A percentile compares a stretch with the other conserved stretches of the same genome.
Evolutionary conservation across 2,113 vertebrate genomes (phyloP).

Genomic region (Cheilinus undulatus): DNA sequence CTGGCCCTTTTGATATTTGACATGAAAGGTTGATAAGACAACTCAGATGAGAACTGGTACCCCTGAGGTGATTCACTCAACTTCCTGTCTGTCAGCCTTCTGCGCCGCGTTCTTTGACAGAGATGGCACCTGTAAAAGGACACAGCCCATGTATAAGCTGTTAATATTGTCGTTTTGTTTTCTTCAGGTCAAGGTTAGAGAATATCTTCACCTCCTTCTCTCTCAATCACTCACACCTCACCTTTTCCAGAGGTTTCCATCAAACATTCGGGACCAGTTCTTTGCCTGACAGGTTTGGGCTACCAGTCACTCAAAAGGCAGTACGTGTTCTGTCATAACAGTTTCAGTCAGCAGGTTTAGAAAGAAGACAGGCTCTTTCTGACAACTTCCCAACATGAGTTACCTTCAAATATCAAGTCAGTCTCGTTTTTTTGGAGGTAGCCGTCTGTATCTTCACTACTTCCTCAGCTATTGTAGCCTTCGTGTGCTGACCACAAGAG

Average conservation of each 20-base stretch:
- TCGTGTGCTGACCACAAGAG: background rate
- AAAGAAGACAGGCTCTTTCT: background rate
- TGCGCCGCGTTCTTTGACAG: too few relatives aligned
- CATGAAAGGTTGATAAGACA: too few relatives aligned
- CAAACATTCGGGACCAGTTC: conserved; percentile 14
- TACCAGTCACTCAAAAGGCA: background rate
- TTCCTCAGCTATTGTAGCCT: conserved; percentile 4
- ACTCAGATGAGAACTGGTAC: too few relatives aligned
- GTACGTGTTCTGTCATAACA: background rate
- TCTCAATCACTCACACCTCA: background rate
- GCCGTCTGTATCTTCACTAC: background rate
- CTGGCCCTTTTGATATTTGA: too few relatives aligned
- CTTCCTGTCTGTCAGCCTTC: too few relatives aligned
- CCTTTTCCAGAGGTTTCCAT: conserved; percentile 27
- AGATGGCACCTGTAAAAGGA: background rate
- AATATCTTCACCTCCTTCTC: background rate
- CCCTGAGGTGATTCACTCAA: too few relatives aligned
- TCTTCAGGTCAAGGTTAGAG: conserved; percentile 10
- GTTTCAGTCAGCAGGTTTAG: conserved; percentile 14
- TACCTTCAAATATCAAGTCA: background rate
- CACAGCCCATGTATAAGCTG: conserved; percentile 23
- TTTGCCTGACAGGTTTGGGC: conserved; percentile 4
- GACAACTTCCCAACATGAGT: too few relatives aligned
- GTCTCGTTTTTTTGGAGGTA: background rate
- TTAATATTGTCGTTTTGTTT: conserved; percentile 7